Conservation (phyloP, 2,113 vertebrate species). For the Otolemur garnettii region DNA sequence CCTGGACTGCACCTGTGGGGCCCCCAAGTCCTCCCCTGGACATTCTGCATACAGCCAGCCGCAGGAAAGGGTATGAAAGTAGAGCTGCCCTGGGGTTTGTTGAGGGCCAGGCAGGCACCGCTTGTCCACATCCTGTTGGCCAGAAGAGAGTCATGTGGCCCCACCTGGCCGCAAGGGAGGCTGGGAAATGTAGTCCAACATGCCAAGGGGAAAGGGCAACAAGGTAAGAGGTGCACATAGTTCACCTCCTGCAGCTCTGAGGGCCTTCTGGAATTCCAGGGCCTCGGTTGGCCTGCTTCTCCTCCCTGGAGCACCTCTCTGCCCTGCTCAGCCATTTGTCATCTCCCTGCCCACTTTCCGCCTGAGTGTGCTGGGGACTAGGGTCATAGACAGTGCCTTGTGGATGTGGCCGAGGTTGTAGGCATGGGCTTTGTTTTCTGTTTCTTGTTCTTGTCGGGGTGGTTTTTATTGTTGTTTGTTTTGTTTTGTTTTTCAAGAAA, state of each 20-base stretch:
- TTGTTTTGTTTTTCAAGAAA: neutral
- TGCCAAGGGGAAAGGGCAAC: neutral
- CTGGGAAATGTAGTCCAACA: neutral
- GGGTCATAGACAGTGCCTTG: neutral
- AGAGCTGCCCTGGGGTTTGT: neutral
- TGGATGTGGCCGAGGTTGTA: neutral
- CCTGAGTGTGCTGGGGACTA: neutral
- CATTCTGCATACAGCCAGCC: neutral
- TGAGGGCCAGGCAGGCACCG: neutral
- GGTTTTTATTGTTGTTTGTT: neutral
- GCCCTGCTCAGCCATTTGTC: neutral
- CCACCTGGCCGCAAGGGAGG: neutral
- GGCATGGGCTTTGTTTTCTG: neutral
- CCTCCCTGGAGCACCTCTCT: too few species aligned
- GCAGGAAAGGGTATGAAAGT: neutral
- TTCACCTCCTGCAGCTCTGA: too few species aligned
- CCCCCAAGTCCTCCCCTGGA: neutral
- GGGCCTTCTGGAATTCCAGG: neutral
- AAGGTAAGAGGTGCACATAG: neutral
- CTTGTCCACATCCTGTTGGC: neutral
- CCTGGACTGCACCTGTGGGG: neutral
- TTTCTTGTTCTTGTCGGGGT: neutral
- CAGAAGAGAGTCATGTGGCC: neutral
- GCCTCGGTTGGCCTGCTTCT: too few species aligned
- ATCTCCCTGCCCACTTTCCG: neutral